Base-by-base conservation (phyloP, 1,140 invertebrate genomes). In the Brachionus paranguensis region DNA sequence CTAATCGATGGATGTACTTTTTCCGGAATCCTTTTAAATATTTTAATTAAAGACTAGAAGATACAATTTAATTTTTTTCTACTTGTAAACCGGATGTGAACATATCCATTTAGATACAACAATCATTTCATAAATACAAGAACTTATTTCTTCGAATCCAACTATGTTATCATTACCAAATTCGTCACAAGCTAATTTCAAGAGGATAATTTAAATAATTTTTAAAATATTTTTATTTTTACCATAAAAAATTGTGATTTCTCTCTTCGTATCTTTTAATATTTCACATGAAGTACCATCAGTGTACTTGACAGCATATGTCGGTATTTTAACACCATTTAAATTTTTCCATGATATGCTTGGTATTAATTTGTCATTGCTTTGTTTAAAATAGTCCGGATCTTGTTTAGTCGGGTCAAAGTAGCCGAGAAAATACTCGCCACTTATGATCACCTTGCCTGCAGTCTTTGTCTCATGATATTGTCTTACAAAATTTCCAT, bases 401-500 rank as follows among this genome's bases (percentile, higher is more conserved):
- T 83, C 64, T 70, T 83, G 81, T 45, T 83, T 68, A 45, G 17
- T 60, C 3, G 37, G 4, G 29, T 83, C 45, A 70, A 68, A 83
- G 68, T 83, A 83, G 4, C 81, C 81, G 2, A 83, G 37, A 70
- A 17, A 72, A 83, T 83, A 83, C 70, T 83, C 81, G 2, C 17
- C 41, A 68, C 11, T 47, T 24, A 83, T 47, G 10, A 45, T 20
- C 45, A 68, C 24, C 29, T 84, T 84, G 8, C 68, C 83, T 12
- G 68, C 83, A 45, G 11, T 72, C 50, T 76, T 72, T 24, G 65
- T 60, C 41, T 84, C 96, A 89, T 98, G 96, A 89, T 96, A 98
- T 87, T 99, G 97, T 11, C 94, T 91, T 3, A 98, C 92, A 88
- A 94, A 93, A 85, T 92, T 91, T 5, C 96, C 96, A 91, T 98